phyloP scores from a whole-genome alignment of 2,113 vertebrate genomes.

The Mionectes macconnelli region DNA sequence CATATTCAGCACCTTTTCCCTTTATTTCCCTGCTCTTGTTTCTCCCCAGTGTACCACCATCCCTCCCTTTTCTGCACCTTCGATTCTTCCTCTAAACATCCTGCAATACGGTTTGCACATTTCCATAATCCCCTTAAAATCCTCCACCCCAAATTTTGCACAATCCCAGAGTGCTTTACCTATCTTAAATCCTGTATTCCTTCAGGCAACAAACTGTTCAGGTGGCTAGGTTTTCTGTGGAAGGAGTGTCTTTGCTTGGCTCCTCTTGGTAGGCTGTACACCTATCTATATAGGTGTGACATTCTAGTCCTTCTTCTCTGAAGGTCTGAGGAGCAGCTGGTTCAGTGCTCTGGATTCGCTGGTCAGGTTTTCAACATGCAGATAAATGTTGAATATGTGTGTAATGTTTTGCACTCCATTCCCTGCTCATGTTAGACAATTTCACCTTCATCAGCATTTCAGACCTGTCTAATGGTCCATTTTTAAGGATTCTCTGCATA shows the following conservation, averaged over 20 bases:
- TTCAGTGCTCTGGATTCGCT: background rate
- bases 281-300: background rate
- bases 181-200: background rate
- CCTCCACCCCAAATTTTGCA: background rate
- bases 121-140: background rate
- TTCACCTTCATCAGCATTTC: background rate
- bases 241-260: background rate
- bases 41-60: background rate
- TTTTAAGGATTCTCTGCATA: background rate
- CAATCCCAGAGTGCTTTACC: background rate
- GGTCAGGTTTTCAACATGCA: background rate
- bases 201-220: background rate
- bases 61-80: background rate
- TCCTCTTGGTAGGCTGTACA: background rate
- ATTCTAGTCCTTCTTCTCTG: background rate
- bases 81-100: background rate
- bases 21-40: background rate
- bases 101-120: background rate
- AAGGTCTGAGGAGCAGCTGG: background rate
- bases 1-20: background rate
- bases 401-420: background rate
- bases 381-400: background rate
- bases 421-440: background rate
- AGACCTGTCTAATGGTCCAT: background rate
- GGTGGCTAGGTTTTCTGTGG: background rate